Conservation (phyloP, 2,797 vertebrate genomes). For the Threskiornis aethiopicus region DNA sequence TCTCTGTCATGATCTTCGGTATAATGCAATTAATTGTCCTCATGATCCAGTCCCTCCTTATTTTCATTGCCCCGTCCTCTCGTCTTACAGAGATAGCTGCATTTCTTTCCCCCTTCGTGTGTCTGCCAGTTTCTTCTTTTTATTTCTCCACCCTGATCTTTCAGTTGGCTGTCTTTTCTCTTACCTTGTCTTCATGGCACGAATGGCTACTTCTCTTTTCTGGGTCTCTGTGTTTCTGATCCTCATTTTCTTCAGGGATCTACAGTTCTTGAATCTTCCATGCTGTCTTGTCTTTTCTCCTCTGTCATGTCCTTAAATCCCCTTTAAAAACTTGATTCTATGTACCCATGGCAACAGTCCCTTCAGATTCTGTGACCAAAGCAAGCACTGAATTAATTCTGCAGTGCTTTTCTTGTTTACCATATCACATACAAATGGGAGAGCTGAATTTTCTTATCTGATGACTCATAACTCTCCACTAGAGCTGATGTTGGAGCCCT, state of each 20-base stretch:
- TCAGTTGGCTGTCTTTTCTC: not conserved
- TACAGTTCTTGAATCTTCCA: constrained; percentile 1
- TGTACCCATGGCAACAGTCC: constrained; percentile 52
- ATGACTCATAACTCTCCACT: constrained; percentile 23
- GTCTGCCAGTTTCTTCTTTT: not conserved
- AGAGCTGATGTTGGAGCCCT: not conserved
- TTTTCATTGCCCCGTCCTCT: not conserved
- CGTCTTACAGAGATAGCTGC: not conserved
- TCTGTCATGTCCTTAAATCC: constrained; percentile 25
- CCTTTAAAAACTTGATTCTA: not conserved
- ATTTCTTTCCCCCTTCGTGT: not conserved
- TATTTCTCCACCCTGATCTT: not conserved
- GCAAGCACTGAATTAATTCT: constrained; percentile 25
- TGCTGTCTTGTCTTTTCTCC: not conserved
- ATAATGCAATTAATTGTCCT: not conserved
- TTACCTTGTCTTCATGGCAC: not conserved
- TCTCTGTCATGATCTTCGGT: not conserved
- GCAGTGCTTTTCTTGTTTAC: constrained; percentile 47
- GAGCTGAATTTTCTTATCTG: constrained; percentile 24
- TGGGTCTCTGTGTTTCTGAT: not conserved
- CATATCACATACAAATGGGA: constrained; percentile 1
- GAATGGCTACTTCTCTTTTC: not conserved
- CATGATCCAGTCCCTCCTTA: not conserved
- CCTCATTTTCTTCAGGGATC: not conserved
- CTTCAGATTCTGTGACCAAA: constrained; percentile 47